Evolutionary conservation across 1,140 invertebrate species (phyloP).

Genomic region (Saccostrea cuccullata): DNA sequence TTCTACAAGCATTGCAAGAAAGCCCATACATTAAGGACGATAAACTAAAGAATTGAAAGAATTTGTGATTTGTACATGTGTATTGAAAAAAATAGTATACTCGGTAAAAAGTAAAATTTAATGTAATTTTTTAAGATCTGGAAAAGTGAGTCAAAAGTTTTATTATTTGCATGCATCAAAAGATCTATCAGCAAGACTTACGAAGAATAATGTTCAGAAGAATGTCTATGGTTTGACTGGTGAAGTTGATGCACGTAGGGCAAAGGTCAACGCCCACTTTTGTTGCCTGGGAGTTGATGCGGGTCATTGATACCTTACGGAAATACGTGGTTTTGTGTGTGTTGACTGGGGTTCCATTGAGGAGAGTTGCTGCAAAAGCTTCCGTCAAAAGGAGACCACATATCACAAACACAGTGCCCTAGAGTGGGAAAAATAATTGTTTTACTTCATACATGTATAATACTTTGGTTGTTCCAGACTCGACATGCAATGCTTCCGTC

Average conservation of each 20-base stretch:
- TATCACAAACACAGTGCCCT: conserved; percentile 17
- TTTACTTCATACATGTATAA: background rate
- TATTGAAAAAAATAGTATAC: too few species aligned
- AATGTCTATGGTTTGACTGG: conserved; percentile 66
- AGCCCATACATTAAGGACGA: background rate
- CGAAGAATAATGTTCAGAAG: conserved; percentile 73
- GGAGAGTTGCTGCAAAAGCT: conserved; percentile 34
- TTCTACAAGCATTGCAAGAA: conserved; percentile 59
- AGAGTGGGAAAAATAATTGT: background rate
- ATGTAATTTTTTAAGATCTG: too few species aligned
- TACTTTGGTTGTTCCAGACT: too few species aligned
- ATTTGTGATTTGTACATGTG: too few species aligned
- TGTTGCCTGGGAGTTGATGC: background rate
- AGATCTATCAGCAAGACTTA: conserved; percentile 46
- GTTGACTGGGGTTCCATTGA: conserved; percentile 19
- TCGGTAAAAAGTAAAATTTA: too few species aligned
- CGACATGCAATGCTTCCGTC: conserved; percentile 12
- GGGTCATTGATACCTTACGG: conserved; percentile 4
- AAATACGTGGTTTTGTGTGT: conserved; percentile 8
- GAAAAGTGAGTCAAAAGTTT: background rate
- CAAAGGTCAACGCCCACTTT: conserved; percentile 61
- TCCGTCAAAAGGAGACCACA: conserved; percentile 42
- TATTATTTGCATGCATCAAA: too few species aligned
- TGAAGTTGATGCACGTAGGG: conserved; percentile 70
- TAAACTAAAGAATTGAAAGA: background rate